Base-by-base conservation (phyloP, 2,888 invertebrate species). In the Acanthosoma haemorrhoidale region DNA sequence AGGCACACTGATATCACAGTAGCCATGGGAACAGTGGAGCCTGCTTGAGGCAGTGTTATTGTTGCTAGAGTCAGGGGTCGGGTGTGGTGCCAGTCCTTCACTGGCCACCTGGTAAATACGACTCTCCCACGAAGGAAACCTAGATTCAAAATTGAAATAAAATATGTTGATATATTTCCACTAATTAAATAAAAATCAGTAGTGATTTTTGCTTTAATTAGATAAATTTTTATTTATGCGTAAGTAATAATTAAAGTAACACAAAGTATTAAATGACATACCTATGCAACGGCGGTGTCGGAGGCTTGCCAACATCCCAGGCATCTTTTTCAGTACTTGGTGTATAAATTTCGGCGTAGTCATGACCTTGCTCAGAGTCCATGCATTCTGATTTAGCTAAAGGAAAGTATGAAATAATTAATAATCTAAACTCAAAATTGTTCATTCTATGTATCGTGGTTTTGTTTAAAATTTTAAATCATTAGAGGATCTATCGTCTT, bases 91-190 rank as follows among this genome's bases (percentile, higher is more conserved):
- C 38, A 76, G 72, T 2, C 77, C 77, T 70, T 77, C 76, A 68
- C 75, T 76, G 29, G 77, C 77, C 51, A 93, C 92, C 84, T 94
- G 94, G 80, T 96, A 96, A 77, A 96, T 95, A 79, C 94, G 88
- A n/a, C 94, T 94, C 81, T 96, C 95, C 95, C 95, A 95, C 77
- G 91, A 91, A 4, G 93, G 93, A 79, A 92, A 92, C 78, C 95
- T 85, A 41, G 18, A 51, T n/a, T n/a, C n/a, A n/a, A n/a, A n/a
- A n/a, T n/a, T n/a, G n/a, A n/a, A n/a, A n/a, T n/a, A n/a, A n/a
- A n/a, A n/a, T n/a, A n/a, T n/a, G n/a, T n/a, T n/a, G n/a, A n/a
- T n/a, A n/a, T n/a, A n/a, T n/a, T n/a, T n/a, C n/a, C n/a, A n/a
- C n/a, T n/a, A n/a, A n/a, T n/a, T n/a, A n/a, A n/a, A n/a, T n/a